These are phyloP conservation scores for Alauda arvensis DNA, from an alignment of 2,797 vertebrate species.

Conservation along the genomic window DNA sequence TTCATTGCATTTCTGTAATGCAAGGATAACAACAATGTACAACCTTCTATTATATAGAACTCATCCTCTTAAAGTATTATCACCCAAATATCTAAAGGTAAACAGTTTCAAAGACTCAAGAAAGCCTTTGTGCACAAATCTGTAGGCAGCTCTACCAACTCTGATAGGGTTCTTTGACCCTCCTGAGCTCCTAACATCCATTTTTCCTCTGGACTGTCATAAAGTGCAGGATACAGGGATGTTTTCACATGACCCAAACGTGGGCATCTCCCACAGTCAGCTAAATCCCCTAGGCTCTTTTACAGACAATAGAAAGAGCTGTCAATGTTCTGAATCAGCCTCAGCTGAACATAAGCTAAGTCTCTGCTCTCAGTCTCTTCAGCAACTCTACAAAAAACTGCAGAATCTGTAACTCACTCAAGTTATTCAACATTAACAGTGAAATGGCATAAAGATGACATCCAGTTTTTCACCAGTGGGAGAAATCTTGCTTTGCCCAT, in stretches of 20 bases:
- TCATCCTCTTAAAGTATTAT: not conserved
- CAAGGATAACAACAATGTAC: not conserved
- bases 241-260: not conserved
- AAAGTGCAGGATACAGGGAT: not conserved
- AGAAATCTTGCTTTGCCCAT: not conserved
- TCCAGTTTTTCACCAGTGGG: not conserved
- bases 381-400: not conserved
- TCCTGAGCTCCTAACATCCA: not conserved
- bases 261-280: not conserved
- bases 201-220: not conserved
- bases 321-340: not conserved
- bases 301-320: constrained; percentile 17
- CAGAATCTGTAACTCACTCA: not conserved
- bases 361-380: not conserved
- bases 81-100: not conserved
- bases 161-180: not conserved
- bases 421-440: not conserved
- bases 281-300: not conserved
- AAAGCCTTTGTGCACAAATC: not conserved
- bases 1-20: constrained; percentile 23
- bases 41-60: not conserved
- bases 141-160: not conserved
- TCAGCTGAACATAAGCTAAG: not conserved
- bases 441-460: not conserved
- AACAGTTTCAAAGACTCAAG: not conserved